A percentile compares a stretch with the other conserved stretches of the same genome.
phyloP scores from a whole-genome alignment of 2,113 vertebrate genomes.

The Erythrocercus mccallii region DNA sequence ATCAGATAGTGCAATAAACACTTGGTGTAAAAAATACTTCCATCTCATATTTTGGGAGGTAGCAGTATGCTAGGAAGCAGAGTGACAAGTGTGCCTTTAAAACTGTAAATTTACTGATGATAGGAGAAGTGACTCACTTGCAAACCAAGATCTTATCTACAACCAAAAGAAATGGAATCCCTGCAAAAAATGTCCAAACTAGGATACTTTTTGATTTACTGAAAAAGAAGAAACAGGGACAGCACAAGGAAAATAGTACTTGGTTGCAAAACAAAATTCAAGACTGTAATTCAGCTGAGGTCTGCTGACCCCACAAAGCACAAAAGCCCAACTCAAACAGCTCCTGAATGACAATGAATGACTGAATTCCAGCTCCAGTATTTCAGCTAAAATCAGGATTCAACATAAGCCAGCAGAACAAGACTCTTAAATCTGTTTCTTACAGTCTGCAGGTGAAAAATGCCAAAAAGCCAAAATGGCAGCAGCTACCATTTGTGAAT shows the following conservation, averaged over 20 bases:
- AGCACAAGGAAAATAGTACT: constrained; percentile 9
- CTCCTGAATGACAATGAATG: constrained; percentile 24
- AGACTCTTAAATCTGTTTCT: constrained; percentile 35
- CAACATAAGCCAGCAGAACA: constrained; percentile 2
- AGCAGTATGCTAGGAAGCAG: not conserved
- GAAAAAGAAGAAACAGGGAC: constrained; percentile 22
- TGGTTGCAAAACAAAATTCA: constrained; percentile 21
- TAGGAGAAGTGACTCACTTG: not conserved
- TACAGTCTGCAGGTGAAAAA: constrained; percentile 44
- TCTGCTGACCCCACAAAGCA: constrained; percentile 28
- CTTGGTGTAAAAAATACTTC: not conserved
- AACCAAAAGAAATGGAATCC: not conserved
- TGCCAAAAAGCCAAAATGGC: constrained; percentile 50
- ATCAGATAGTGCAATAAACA: not conserved
- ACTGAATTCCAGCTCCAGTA: not conserved
- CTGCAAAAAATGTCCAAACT: not conserved
- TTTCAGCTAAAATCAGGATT: constrained; percentile 29
- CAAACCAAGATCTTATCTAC: not conserved
- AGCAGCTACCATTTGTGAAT: constrained; percentile 45
- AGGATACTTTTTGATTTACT: constrained; percentile 12
- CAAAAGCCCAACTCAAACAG: constrained; percentile 27
- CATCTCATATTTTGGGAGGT: not conserved
- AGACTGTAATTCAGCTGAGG: constrained; percentile 32
- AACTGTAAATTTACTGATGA: not conserved
- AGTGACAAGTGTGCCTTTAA: not conserved